Evolutionary conservation across 2,888 invertebrate genomes (phyloP), one percentile per base, ranked within the genome.

Genomic region (Galerucella nymphaeae): DNA sequence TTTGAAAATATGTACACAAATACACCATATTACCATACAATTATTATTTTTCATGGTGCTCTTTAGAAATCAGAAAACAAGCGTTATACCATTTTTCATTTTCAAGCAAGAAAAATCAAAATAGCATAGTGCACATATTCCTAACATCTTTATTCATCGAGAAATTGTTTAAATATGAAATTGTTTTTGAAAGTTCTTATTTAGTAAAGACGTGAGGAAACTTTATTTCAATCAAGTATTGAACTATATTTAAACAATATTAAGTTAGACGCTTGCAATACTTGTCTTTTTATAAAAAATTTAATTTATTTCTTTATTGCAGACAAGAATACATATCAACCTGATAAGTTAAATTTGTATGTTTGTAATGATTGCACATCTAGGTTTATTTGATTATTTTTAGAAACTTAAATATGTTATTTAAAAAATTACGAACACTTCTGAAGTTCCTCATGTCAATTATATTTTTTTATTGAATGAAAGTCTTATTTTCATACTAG

Each of bases 1-100:
- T 74, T 79, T 78, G 77, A 78, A 80, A 80, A 77, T 79, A 79
- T 80, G 74, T 77, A 78, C 80, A 80, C 75, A 77, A n/a, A 78
- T 75, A 78, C 74, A 77, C 76, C 75, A 53, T 53, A 78, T 78
- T 72, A 77, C 77, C 72, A 76, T 74, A 77, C 76, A 78, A 71
- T 77, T 77, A 75, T 77, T 74, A 77, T 79, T 70, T 62, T 77
- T 79, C 71, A 73, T 76, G 79, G 78, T 79, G 79, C 80, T 77
- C 72, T 73, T 72, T 65, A 74, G 77, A 76, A 75, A 76, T 76
- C 72, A 78, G 75, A 76, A 75, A 74, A 77, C 69, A 77, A 77
- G 75, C 75, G 50, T 77, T 76, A 71, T 76, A 76, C 69, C 69
- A 75, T 75, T 73, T 72, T 70, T 72, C 70, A 70, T 73, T 74